Conservation (phyloP, 2,113 vertebrate species). For the Rattus rattus region DNA sequence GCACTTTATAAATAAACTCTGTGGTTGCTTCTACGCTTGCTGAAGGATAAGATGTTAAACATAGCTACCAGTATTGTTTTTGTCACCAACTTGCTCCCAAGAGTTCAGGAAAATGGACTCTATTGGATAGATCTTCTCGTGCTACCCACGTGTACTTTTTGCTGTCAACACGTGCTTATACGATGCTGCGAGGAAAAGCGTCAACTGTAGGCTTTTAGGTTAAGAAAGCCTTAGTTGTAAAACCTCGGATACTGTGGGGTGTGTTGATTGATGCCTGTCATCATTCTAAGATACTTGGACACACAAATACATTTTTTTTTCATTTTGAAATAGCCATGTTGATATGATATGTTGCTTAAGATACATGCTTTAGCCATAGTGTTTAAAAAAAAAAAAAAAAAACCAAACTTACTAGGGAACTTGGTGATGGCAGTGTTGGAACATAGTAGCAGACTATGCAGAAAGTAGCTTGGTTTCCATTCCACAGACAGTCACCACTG, state of each 20-base stretch:
- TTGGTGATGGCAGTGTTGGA: not conserved
- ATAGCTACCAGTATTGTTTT: not conserved
- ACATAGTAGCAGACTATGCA: not conserved
- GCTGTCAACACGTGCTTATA: not conserved
- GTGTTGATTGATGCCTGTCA: not conserved
- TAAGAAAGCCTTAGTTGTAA: not conserved
- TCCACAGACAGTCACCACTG: not conserved
- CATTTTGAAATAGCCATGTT: not conserved
- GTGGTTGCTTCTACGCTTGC: not conserved
- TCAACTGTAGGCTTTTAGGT: not conserved
- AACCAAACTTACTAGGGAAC: not conserved
- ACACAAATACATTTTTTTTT: constrained; percentile 20
- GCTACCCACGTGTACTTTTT: not conserved
- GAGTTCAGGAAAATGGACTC: not conserved
- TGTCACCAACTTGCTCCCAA: not conserved
- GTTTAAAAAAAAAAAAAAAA: too few species aligned
- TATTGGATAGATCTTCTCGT: not conserved
- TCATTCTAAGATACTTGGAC: not conserved
- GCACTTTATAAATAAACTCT: not conserved
- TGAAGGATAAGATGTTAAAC: not conserved
- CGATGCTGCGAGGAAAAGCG: not conserved
- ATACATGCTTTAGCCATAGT: not conserved
- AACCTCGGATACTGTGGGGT: not conserved
- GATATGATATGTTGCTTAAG: not conserved
- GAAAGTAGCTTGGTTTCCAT: constrained; percentile 21